Evolutionary conservation across 30 jellyfish, hydroid and myxozoan genomes (phyloP).

Genomic region (Hydractinia symbiolongicarpus): DNA sequence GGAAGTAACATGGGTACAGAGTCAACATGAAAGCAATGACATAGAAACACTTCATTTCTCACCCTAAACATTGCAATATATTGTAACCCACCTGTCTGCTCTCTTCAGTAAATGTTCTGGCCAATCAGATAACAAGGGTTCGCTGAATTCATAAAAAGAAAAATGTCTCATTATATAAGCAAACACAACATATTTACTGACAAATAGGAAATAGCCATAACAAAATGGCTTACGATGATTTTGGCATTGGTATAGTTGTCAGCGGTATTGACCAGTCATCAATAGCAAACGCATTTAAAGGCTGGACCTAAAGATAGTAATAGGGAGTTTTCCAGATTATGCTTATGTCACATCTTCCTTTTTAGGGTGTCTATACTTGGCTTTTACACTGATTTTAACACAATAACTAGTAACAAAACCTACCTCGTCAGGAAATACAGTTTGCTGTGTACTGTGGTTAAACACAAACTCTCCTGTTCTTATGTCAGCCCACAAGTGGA

Average conservation of each 20-base stretch:
- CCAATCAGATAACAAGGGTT: constrained; percentile 95
- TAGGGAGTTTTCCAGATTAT: no score
- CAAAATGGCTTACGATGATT: constrained; percentile 53
- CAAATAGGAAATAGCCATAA: background rate
- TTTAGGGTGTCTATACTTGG: no score
- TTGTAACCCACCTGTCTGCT: constrained; percentile 69
- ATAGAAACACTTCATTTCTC: no score
- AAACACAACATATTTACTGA: background rate
- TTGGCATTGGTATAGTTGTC: constrained; percentile 63
- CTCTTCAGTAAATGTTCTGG: constrained; percentile 67
- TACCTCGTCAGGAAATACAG: constrained; percentile 93
- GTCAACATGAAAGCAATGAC: no score
- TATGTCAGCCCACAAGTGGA: constrained; percentile 88
- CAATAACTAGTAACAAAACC: no score
- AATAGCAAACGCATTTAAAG: constrained; percentile 48
- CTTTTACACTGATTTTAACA: no score
- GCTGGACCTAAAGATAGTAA: constrained; percentile 42
- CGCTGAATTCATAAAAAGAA: constrained; percentile 42
- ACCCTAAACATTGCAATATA: no score
- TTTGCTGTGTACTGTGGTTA: constrained; percentile 67
- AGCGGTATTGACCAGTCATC: constrained; percentile 90
- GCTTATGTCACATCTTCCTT: no score
- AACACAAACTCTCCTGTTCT: constrained; percentile 57
- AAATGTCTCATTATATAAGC: background rate
- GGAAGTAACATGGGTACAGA: background rate